Evolutionary conservation across 2,888 invertebrate species (phyloP).

Genomic region (Erebia palarica): DNA sequence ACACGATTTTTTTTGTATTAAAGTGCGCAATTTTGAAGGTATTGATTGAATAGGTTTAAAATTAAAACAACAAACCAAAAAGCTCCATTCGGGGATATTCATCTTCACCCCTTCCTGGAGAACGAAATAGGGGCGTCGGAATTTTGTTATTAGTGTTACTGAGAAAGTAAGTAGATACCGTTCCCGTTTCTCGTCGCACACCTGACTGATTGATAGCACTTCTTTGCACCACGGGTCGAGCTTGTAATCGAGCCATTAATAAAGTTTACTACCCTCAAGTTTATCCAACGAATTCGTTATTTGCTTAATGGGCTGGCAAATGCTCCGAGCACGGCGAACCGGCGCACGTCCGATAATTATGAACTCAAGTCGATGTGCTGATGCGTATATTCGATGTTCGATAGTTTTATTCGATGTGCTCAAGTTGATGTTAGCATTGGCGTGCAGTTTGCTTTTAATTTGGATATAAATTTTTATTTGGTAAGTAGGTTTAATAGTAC

Average conservation of each 20-base stretch:
- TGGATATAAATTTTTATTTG: no score
- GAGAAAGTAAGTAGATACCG: conserved; percentile 71
- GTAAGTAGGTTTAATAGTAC: no score
- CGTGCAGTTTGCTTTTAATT: no score
- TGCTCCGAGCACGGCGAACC: conserved; percentile 48
- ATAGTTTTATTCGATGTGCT: background rate
- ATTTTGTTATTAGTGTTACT: conserved; percentile 82
- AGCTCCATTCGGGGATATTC: conserved; percentile 59
- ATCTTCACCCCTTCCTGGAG: conserved; percentile 79
- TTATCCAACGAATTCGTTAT: conserved; percentile 80
- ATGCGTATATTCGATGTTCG: conserved; percentile 15
- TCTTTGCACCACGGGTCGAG: conserved; percentile 82
- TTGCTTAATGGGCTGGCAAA: conserved; percentile 80
- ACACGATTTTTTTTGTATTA: no score
- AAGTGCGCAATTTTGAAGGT: background rate
- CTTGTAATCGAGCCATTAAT: conserved; percentile 83
- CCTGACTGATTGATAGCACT: conserved; percentile 83
- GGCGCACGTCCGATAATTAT: conserved; percentile 25
- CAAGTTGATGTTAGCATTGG: background rate
- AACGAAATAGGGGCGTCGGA: conserved; percentile 78
- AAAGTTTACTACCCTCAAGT: conserved; percentile 81
- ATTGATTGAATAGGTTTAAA: conserved; percentile 10
- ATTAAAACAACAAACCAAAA: conserved; percentile 52
- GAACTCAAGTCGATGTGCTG: conserved; percentile 14
- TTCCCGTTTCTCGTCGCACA: conserved; percentile 75